Percentiles rank a stretch among this genome's conserved stretches.
These are phyloP conservation scores for Sparus aurata DNA, from an alignment of 2,797 vertebrate species.

Conservation along the genomic window DNA sequence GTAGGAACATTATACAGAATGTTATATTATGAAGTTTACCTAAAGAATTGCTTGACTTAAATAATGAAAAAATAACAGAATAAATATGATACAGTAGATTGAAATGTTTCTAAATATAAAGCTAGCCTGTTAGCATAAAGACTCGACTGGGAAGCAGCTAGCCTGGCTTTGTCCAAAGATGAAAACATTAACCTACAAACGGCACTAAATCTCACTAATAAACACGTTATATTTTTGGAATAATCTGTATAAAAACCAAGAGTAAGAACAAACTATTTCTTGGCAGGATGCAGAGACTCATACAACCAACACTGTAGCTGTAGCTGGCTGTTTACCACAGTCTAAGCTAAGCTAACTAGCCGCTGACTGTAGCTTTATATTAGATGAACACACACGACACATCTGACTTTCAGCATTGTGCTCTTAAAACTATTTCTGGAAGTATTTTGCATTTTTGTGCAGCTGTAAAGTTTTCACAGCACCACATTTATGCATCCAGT, in stretches of 20 bases:
- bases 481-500: background rate
- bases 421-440: background rate
- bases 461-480: background rate
- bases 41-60: no score
- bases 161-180: background rate
- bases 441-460: background rate
- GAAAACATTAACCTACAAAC: background rate
- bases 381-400: no score
- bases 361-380: background rate
- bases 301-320: background rate
- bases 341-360: constrained; percentile 1
- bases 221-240: background rate
- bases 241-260: background rate
- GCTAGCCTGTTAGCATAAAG: background rate
- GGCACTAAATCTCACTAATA: background rate
- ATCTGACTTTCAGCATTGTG: background rate
- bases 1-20: no score
- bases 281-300: no score
- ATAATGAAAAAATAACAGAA: no score
- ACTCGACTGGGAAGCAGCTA: background rate
- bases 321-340: background rate
- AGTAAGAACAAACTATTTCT: background rate
- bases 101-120: no score
- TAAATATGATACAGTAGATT: no score
- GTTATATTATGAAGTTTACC: no score